These are phyloP conservation scores for Pseudachorutes palmiensis DNA, from an alignment of 1,140 invertebrate genomes.

Conservation along the genomic window DNA sequence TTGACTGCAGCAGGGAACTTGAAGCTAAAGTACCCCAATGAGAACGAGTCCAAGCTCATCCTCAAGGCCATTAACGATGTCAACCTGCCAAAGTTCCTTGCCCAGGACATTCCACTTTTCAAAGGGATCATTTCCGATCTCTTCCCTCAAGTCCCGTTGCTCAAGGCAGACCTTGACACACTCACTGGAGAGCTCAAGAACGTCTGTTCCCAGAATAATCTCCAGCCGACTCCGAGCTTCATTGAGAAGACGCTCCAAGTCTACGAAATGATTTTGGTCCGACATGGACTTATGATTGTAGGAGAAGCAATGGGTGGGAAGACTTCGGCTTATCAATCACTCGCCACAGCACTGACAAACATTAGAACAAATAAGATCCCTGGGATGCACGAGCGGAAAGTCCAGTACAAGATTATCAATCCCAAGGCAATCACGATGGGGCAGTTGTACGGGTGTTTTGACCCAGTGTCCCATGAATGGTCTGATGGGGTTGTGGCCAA, in stretches of 20 bases:
- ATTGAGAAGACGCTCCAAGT: constrained; percentile 84
- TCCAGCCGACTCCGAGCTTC: constrained; percentile 75
- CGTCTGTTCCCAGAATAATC: constrained; percentile 63
- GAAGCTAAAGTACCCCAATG: constrained; percentile 80
- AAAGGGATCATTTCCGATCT: constrained; percentile 85
- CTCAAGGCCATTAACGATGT: constrained; percentile 85
- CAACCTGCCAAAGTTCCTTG: constrained; percentile 87
- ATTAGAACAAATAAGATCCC: constrained; percentile 66
- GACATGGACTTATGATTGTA: constrained; percentile 81
- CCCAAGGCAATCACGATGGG: constrained; percentile 94
- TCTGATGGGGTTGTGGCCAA: constrained; percentile 88
- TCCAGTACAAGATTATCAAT: constrained; percentile 85
- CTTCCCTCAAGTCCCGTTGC: constrained; percentile 69
- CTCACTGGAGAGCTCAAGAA: constrained; percentile 50
- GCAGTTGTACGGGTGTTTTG: constrained; percentile 91
- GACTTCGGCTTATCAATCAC: constrained; percentile 63
- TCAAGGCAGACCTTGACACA: constrained; percentile 59
- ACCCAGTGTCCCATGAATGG: constrained; percentile 78
- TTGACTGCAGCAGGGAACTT: constrained; percentile 78
- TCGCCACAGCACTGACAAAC: constrained; percentile 64
- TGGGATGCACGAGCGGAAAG: constrained; percentile 75
- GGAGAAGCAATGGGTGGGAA: constrained; percentile 89
- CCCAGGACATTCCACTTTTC: constrained; percentile 77
- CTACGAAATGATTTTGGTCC: constrained; percentile 92
- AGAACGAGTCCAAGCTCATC: constrained; percentile 72